A percentile compares a stretch with the other conserved stretches of the same genome.
Conservation (phyloP, 2,113 vertebrate genomes). For the Tetrao urogallus region DNA sequence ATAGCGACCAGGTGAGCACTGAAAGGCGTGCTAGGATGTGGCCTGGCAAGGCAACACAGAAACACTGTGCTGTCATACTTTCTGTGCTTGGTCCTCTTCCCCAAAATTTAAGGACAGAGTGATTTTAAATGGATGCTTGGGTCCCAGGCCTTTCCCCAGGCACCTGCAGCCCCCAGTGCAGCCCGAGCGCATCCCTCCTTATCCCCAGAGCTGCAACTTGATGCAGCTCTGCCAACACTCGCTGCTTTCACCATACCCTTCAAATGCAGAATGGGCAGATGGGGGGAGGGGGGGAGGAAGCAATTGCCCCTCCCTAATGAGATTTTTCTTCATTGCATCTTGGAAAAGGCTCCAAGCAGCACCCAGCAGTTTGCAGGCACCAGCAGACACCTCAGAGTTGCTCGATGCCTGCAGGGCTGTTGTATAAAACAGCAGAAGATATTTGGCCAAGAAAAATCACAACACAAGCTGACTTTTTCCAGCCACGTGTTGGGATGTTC, state of each 20-base stretch:
- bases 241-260: fast-evolving
- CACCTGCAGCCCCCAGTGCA: background rate
- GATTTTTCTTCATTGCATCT: background rate
- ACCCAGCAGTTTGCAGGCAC: background rate
- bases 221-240: background rate
- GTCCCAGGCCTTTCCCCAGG: background rate
- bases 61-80: background rate
- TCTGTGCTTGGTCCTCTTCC: background rate
- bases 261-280: background rate
- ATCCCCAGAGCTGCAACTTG: background rate
- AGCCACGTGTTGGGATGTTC: fast-evolving
- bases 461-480: conserved; percentile 38
- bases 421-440: conserved; percentile 1
- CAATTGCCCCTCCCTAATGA: background rate
- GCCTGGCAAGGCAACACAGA: background rate
- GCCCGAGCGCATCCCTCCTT: background rate
- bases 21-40: conserved; percentile 8
- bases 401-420: background rate
- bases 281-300: too few species aligned
- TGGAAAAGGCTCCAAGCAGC: background rate
- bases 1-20: background rate
- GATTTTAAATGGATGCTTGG: background rate
- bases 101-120: background rate
- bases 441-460: conserved; percentile 20
- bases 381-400: background rate